Evolutionary conservation across 2,888 invertebrate species (phyloP).

Genomic region (Dicycla oo): DNA sequence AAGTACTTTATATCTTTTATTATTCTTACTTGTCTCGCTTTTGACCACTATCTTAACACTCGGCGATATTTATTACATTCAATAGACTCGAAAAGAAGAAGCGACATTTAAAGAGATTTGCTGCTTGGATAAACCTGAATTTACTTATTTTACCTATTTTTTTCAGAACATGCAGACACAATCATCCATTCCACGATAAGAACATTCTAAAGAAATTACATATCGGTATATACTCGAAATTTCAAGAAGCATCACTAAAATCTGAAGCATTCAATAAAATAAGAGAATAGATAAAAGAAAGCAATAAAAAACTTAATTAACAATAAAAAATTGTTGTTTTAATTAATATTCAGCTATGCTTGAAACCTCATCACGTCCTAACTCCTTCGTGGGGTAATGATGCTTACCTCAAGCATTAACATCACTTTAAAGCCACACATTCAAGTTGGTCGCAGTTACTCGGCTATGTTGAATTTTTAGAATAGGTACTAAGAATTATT

Average conservation of each 20-base stretch:
- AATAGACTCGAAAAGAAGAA: too few species aligned
- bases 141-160: too few species aligned
- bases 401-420: not conserved
- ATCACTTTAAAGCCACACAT: not conserved
- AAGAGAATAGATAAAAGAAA: not conserved
- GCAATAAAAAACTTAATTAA: not conserved
- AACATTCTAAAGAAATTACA: constrained; percentile 77
- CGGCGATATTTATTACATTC: too few species aligned
- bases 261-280: not conserved
- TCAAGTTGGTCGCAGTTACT: not conserved
- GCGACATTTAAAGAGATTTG: not conserved
- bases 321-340: not conserved
- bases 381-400: not conserved
- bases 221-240: constrained; percentile 69
- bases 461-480: not conserved
- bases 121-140: not conserved
- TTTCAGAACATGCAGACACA: constrained; percentile 68
- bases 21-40: not conserved
- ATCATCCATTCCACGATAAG: constrained; percentile 80
- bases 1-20: too few species aligned
- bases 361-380: not conserved
- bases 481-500: not conserved
- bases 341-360: not conserved
- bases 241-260: constrained; percentile 71
- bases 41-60: not conserved